Percentiles rank a stretch among this genome's conserved stretches.
These are phyloP conservation scores for Hydropsyche betteni DNA, from an alignment of 2,888 invertebrate species.

Conservation along the genomic window DNA sequence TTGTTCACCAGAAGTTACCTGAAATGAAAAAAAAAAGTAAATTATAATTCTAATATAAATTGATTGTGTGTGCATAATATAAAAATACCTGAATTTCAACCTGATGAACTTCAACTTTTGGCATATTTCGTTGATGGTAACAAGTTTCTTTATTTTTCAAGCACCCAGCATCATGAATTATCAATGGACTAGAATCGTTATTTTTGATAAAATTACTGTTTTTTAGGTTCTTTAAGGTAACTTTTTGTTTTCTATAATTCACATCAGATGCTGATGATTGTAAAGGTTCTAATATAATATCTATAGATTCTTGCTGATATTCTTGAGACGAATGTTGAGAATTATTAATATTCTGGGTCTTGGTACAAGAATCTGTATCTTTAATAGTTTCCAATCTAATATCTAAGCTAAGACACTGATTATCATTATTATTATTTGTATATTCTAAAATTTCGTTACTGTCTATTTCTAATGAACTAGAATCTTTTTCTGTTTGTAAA, in stretches of 20 bases:
- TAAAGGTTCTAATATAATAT: conserved; percentile 3
- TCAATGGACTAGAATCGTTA: neutral
- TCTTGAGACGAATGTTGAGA: conserved; percentile 7
- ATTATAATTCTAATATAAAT: conserved; percentile 5
- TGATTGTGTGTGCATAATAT: neutral
- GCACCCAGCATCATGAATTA: too few relatives aligned
- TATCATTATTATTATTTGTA: conserved; percentile 38
- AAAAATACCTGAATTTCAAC: conserved; percentile 64
- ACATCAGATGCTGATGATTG: conserved; percentile 17
- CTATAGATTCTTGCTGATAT: neutral
- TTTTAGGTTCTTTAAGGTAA: conserved; percentile 32
- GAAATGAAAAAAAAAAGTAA: neutral
- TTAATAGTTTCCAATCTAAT: neutral
- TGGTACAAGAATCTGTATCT: neutral
- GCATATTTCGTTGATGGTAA: conserved; percentile 37
- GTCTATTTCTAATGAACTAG: conserved; percentile 32
- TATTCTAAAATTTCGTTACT: conserved; percentile 34
- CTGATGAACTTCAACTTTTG: conserved; percentile 57
- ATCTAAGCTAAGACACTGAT: conserved; percentile 35
- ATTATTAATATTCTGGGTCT: neutral
- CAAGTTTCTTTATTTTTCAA: neutral
- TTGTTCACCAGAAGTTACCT: conserved; percentile 48
- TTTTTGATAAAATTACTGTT: conserved; percentile 8
- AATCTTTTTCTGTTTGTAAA: neutral
- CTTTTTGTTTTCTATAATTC: conserved; percentile 27